Conservation (phyloP, 2,888 invertebrate species). For the Tryphoninae sp. region DNA sequence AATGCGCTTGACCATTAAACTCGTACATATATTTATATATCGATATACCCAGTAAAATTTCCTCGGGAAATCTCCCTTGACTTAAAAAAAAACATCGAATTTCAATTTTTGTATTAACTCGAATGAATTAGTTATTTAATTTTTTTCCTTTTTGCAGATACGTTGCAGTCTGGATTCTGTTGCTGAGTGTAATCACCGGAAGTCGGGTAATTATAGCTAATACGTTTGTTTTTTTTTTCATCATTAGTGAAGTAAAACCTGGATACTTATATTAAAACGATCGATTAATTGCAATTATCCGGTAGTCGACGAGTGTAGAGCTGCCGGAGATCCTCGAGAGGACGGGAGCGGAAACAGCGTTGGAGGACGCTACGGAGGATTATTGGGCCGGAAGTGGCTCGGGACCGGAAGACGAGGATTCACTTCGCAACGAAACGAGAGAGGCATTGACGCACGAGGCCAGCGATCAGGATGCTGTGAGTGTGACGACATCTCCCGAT, state of each 20-base stretch:
- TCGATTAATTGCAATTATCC: background rate
- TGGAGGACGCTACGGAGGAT: slow-evolving; percentile 79
- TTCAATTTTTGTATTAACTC: too few species aligned
- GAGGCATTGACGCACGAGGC: slow-evolving; percentile 89
- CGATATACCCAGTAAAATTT: background rate
- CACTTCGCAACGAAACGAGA: slow-evolving; percentile 85
- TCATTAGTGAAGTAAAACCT: background rate
- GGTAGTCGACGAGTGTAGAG: slow-evolving; percentile 71
- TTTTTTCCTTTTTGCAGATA: slow-evolving; percentile 74
- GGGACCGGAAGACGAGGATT: slow-evolving; percentile 76
- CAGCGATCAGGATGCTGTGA: slow-evolving; percentile 90
- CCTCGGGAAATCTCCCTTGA: too few species aligned
- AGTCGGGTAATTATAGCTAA: slow-evolving; percentile 70
- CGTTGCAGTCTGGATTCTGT: slow-evolving; percentile 75
- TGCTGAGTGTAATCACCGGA: slow-evolving; percentile 68
- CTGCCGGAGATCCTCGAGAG: slow-evolving; percentile 71
- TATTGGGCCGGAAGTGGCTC: slow-evolving; percentile 80
- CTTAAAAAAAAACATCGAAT: too few species aligned
- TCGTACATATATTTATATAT: slow-evolving; percentile 22
- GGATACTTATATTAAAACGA: background rate
- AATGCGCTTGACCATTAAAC: slow-evolving; percentile 18
- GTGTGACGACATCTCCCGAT: slow-evolving; percentile 73
- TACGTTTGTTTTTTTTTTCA: background rate
- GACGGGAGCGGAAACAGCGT: slow-evolving; percentile 70
- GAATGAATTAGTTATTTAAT: slow-evolving; percentile 16